Evolutionary conservation across 2,113 vertebrate genomes (phyloP).

Genomic region (Rhinoptilus africanus): DNA sequence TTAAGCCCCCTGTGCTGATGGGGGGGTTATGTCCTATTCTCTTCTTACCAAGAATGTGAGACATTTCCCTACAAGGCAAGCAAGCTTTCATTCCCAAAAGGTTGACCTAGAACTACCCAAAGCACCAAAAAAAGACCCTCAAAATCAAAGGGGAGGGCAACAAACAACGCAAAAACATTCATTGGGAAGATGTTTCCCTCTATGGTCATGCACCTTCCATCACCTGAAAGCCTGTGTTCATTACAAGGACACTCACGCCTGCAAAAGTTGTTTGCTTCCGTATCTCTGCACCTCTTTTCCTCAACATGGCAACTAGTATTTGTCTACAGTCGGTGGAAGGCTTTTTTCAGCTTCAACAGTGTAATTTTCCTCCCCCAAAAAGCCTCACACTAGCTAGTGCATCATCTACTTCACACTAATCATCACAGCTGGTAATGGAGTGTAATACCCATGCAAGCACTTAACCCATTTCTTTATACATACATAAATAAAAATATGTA

Average conservation of each 20-base stretch:
- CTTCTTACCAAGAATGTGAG: neutral
- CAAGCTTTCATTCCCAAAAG: neutral
- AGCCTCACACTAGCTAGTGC: neutral
- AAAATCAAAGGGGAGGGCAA: neutral
- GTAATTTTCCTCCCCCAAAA: conserved; percentile 56
- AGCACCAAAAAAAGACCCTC: neutral
- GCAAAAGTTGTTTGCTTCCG: neutral
- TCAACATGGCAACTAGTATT: neutral
- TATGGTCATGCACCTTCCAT: neutral
- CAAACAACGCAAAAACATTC: neutral
- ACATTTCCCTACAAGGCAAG: neutral
- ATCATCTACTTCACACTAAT: conserved; percentile 22
- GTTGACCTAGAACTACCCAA: neutral
- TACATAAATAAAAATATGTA: neutral
- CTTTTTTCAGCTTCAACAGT: conserved; percentile 4
- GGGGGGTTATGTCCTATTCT: neutral
- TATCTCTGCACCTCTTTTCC: neutral
- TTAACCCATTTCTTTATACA: neutral
- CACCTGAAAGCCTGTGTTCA: neutral
- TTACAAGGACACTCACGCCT: neutral
- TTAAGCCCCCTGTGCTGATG: neutral
- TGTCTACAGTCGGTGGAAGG: neutral
- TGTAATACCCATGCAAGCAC: neutral
- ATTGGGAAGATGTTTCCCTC: neutral
- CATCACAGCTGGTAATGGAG: conserved; percentile 14